A percentile compares a stretch with the other conserved stretches of the same genome.
Evolutionary conservation across 23 tunicate genomes (phyloP).

Genomic region (Diplosoma virens): DNA sequence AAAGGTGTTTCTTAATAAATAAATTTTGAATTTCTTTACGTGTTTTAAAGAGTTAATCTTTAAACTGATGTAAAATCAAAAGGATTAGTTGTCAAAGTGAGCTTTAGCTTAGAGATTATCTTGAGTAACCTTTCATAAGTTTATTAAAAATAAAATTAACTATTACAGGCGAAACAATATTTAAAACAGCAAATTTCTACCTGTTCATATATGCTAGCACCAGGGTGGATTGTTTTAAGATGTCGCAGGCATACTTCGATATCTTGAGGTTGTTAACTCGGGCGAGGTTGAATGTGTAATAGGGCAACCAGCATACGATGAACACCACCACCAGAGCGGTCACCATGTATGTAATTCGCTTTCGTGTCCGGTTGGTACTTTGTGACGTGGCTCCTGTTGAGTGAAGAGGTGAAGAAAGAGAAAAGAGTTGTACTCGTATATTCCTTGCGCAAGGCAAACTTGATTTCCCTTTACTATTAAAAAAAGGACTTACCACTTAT

Average conservation of each 20-base stretch:
- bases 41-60: not conserved
- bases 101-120: no score
- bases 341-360: conserved; percentile 85
- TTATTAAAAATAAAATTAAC: no score
- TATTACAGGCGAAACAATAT: no score
- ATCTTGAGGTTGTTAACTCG: conserved; percentile 55
- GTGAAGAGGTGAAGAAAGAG: not conserved
- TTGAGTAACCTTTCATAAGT: no score
- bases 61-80: not conserved
- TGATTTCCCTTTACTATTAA: not conserved
- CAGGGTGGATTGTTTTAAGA: conserved; percentile 18
- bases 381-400: conserved; percentile 48
- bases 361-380: conserved; percentile 66
- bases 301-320: conserved; percentile 91
- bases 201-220: conserved; percentile 78
- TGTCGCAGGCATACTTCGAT: conserved; percentile 13
- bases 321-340: conserved; percentile 69
- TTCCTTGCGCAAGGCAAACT: not conserved
- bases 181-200: conserved; percentile 13
- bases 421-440: not conserved
- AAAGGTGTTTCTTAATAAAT: no score
- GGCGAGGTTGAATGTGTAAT: conserved; percentile 65
- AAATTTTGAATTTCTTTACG: no score
- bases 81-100: not conserved
- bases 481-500: conserved; percentile 45